Percentiles rank a stretch among this genome's conserved stretches.
Evolutionary conservation across 1,140 invertebrate species (phyloP).

Genomic region (Lethrus apterus): DNA sequence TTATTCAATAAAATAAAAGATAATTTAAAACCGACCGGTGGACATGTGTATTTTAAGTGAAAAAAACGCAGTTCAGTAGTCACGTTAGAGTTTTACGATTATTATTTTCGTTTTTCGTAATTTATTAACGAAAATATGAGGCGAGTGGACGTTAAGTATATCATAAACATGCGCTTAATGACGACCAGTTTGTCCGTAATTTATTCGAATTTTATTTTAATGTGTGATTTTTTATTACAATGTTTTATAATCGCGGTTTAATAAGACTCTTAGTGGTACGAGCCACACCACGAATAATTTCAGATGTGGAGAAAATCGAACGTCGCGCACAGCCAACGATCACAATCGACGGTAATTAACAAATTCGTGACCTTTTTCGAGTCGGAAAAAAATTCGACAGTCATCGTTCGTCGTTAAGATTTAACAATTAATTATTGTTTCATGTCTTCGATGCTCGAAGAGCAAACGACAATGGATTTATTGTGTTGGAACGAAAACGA

Average conservation of each 20-base stretch:
- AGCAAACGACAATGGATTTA: too few relatives aligned
- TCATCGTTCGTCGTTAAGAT: too few relatives aligned
- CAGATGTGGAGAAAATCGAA: too few relatives aligned
- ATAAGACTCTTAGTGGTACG: conserved; percentile 37
- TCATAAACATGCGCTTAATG: conserved; percentile 42
- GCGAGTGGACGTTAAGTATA: conserved; percentile 36
- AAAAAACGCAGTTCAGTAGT: conserved; percentile 33
- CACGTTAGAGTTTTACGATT: conserved; percentile 41
- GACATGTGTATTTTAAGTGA: conserved; percentile 9
- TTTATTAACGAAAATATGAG: conserved; percentile 43
- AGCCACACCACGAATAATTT: conserved; percentile 35
- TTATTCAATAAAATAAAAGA: conserved; percentile 19
- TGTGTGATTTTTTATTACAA: conserved; percentile 43
- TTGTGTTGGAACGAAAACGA: too few relatives aligned
- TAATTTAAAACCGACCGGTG: conserved; percentile 12
- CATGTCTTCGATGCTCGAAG: too few relatives aligned
- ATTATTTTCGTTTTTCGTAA: conserved; percentile 41
- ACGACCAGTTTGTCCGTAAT: conserved; percentile 41
- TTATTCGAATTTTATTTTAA: conserved; percentile 44
- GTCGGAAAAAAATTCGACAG: too few relatives aligned
- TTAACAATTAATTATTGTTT: too few relatives aligned
- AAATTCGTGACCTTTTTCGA: conserved; percentile 22
- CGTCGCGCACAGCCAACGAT: too few relatives aligned
- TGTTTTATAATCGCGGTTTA: conserved; percentile 43
- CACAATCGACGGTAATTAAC: conserved; percentile 20